A percentile compares a stretch with the other conserved stretches of the same genome.
These are phyloP conservation scores for Brachionus rotundiformis DNA, from an alignment of 1,140 invertebrate genomes.

Conservation along the genomic window DNA sequence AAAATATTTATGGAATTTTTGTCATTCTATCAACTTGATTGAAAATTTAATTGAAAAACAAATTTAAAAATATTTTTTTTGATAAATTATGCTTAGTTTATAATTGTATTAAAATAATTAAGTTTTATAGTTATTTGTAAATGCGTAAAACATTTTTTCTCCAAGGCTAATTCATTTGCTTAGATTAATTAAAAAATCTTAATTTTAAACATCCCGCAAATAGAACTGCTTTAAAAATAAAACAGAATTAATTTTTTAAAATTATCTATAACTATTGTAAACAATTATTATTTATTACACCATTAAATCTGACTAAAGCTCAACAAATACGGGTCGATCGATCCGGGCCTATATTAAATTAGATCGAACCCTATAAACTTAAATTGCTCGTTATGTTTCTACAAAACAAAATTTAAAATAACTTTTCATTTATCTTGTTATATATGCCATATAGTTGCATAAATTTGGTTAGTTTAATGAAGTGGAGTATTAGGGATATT, in stretches of 20 bases:
- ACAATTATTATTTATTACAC: constrained; percentile 6
- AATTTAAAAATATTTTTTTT: too few species aligned
- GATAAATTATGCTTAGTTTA: too few species aligned
- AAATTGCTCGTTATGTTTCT: neutral
- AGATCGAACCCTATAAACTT: neutral
- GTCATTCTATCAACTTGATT: too few species aligned
- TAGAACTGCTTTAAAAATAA: neutral
- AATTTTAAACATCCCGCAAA: neutral
- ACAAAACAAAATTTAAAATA: neutral
- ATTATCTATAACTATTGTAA: neutral
- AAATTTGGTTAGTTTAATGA: neutral
- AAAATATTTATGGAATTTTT: too few species aligned
- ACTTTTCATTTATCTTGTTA: neutral
- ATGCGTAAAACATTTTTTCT: too few species aligned
- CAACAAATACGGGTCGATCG: neutral
- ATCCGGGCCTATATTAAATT: neutral
- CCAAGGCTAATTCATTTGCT: too few species aligned
- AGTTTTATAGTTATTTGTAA: too few species aligned
- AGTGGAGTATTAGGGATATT: neutral
- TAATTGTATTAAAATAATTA: too few species aligned
- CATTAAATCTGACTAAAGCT: neutral
- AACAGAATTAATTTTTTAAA: neutral
- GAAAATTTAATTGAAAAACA: too few species aligned
- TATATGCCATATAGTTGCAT: neutral
- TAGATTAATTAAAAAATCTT: too few species aligned